Conservation (phyloP, 2,888 invertebrate species). For the Drosophila anomelani region DNA sequence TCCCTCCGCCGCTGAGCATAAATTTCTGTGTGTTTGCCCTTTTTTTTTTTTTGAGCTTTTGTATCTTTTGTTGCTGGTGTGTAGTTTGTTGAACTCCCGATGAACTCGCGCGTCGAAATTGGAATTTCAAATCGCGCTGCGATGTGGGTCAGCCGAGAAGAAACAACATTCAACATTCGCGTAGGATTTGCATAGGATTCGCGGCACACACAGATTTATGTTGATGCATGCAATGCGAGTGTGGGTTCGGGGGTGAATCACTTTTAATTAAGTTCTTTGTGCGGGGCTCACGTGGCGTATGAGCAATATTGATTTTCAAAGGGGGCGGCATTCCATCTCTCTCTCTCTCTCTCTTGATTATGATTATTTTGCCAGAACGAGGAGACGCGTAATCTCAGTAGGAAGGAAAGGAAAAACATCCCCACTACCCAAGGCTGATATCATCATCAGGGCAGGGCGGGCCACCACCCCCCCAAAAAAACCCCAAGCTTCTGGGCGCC, state of each 20-base stretch:
- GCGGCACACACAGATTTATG: constrained; percentile 43
- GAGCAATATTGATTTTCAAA: constrained; percentile 56
- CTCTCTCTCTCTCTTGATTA: constrained; percentile 15
- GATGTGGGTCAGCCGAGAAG: constrained; percentile 59
- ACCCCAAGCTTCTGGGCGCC: constrained; percentile 38
- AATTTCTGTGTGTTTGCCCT: constrained; percentile 50
- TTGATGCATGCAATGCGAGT: constrained; percentile 45
- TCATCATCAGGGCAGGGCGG: constrained; percentile 33
- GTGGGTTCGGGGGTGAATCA: constrained; percentile 9
- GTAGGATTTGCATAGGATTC: constrained; percentile 45
- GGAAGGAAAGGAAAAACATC: constrained; percentile 33
- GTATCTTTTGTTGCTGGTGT: constrained; percentile 13
- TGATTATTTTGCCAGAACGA: constrained; percentile 43
- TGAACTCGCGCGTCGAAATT: constrained; percentile 49
- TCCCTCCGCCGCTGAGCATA: constrained; percentile 50
- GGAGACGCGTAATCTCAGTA: constrained; percentile 24
- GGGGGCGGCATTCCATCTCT: not conserved
- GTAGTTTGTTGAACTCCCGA: constrained; percentile 60
- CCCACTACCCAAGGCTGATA: constrained; percentile 37
- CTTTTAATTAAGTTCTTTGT: constrained; percentile 56
- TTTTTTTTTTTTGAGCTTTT: constrained; percentile 1
- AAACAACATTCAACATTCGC: constrained; percentile 40
- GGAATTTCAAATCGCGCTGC: constrained; percentile 62
- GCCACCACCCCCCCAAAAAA: not conserved
- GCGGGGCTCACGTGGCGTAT: constrained; percentile 58